Evolutionary conservation across 2,113 vertebrate species (phyloP).

Genomic region (Triplophysa dalaica): DNA sequence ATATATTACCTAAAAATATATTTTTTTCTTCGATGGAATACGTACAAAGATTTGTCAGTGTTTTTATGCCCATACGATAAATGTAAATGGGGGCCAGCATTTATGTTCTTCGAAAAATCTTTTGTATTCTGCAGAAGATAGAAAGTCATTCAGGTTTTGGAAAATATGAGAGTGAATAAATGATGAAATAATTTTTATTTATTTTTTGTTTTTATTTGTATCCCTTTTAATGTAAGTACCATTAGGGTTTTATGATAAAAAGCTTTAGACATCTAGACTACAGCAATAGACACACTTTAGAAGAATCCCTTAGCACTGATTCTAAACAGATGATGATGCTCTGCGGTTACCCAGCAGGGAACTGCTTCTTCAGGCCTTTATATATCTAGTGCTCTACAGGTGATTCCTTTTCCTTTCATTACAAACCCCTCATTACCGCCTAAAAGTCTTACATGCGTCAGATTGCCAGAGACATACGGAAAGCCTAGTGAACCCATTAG

Average conservation of each 20-base stretch:
- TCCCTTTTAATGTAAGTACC: no score
- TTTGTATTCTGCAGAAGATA: no score
- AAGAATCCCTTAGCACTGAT: neutral
- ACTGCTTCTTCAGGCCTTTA: slow-evolving; percentile 2
- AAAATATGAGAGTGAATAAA: no score
- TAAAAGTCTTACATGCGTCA: slow-evolving; percentile 18
- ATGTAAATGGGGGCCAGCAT: no score
- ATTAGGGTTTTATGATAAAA: neutral
- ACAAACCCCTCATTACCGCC: slow-evolving; percentile 16
- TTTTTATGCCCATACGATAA: no score
- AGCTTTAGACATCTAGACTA: neutral
- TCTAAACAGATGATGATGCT: neutral
- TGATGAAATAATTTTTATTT: no score
- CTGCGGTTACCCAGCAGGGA: slow-evolving; percentile 18
- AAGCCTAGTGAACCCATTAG: slow-evolving; percentile 12
- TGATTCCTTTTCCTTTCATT: slow-evolving; percentile 24
- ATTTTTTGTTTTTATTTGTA: no score
- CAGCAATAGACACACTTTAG: slow-evolving; percentile 1
- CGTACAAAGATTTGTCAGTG: no score
- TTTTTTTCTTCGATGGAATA: no score
- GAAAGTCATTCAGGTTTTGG: no score
- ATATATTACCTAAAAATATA: no score
- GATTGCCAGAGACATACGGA: slow-evolving; percentile 24
- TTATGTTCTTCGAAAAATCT: no score
- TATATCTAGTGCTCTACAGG: slow-evolving; percentile 3